Evolutionary conservation across 1,140 invertebrate species (phyloP).

Genomic region (Anadara kagoshimensis): DNA sequence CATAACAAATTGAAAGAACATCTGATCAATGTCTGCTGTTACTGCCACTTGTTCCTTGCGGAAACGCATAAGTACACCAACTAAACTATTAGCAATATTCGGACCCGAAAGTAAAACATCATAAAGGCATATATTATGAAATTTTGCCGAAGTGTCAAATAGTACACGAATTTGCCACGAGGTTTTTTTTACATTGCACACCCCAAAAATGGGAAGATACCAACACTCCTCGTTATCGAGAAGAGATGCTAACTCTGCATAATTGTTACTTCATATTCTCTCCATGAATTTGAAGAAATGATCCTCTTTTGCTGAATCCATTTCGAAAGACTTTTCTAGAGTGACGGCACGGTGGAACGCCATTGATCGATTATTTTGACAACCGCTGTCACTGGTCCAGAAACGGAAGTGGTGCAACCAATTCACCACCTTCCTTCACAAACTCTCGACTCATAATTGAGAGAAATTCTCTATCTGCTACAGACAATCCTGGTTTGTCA

Average conservation of each 20-base stretch:
- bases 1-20: too few species aligned
- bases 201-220: conserved; percentile 33
- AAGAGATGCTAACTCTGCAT: conserved; percentile 17
- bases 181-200: not conserved
- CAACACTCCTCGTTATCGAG: conserved; percentile 13
- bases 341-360: conserved; percentile 4
- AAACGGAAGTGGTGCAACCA: conserved; percentile 28
- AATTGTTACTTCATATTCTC: not conserved
- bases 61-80: conserved; percentile 37
- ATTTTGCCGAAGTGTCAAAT: conserved; percentile 22
- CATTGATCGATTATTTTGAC: conserved; percentile 26
- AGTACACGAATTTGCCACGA: conserved; percentile 26
- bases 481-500: conserved; percentile 15
- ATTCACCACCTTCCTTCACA: conserved; percentile 10
- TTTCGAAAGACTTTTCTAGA: not conserved
- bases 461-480: conserved; percentile 26
- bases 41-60: conserved; percentile 34
- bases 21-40: conserved; percentile 43
- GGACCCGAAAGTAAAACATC: conserved; percentile 22
- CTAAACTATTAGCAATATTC: conserved; percentile 15
- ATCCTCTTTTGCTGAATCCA: conserved; percentile 8
- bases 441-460: conserved; percentile 8
- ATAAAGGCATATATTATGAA: conserved; percentile 18
- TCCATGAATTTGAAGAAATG: conserved; percentile 27
- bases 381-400: not conserved